Evolutionary conservation across 2,888 invertebrate species (phyloP).

Genomic region (Saturnia japonica): DNA sequence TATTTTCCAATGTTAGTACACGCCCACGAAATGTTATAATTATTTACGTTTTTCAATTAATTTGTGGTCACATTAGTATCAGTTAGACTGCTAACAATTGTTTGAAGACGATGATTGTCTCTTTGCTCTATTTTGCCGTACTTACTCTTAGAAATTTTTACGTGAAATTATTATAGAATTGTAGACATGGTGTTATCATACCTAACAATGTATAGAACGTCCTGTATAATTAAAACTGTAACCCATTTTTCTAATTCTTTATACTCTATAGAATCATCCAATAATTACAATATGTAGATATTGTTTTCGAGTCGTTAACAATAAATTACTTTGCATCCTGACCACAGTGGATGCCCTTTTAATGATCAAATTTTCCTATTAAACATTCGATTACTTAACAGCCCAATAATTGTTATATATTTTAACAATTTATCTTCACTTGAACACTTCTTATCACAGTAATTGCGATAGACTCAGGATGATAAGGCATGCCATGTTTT

Average conservation of each 20-base stretch:
- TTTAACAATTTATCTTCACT: conserved; percentile 43
- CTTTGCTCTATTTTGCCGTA: too few relatives aligned
- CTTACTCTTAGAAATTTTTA: background rate
- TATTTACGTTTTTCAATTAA: background rate
- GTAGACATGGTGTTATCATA: background rate
- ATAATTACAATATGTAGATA: background rate
- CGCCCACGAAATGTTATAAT: conserved; percentile 48
- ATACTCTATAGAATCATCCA: background rate
- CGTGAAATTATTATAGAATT: background rate
- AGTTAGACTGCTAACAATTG: too few relatives aligned
- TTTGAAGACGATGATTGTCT: too few relatives aligned
- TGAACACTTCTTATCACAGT: conserved; percentile 52
- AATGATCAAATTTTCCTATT: background rate
- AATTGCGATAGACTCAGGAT: conserved; percentile 46
- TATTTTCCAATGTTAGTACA: conserved; percentile 52
- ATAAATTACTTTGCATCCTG: background rate
- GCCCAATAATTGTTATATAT: conserved; percentile 35
- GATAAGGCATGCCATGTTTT: conserved; percentile 54
- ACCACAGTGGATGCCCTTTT: background rate
- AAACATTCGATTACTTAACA: conserved; percentile 19
- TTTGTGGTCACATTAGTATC: background rate
- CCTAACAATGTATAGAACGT: background rate
- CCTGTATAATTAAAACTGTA: background rate
- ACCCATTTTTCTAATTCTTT: background rate
- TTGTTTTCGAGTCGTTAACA: background rate